Percentiles rank a stretch among this genome's conserved stretches.
phyloP scores from a whole-genome alignment of 2,888 invertebrate species.

The Malachius bipustulatus region DNA sequence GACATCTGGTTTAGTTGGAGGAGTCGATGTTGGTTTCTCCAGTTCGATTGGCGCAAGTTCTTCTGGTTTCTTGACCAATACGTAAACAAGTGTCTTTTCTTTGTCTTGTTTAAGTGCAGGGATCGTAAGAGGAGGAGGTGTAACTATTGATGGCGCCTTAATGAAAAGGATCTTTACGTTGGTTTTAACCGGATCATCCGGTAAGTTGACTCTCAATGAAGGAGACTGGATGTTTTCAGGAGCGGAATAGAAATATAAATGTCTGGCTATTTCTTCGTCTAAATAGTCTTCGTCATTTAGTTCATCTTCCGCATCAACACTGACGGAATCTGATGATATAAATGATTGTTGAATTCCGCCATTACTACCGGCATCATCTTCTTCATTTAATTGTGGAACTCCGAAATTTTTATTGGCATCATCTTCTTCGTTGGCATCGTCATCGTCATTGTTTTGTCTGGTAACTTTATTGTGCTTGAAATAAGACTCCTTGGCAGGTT shows the following conservation, averaged over 20 bases:
- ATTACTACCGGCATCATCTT: no score
- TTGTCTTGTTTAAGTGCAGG: constrained; percentile 23
- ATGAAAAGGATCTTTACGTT: constrained; percentile 39
- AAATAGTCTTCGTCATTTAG: no score
- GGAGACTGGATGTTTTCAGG: background rate
- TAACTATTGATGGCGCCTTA: constrained; percentile 31
- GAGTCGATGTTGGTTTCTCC: constrained; percentile 61
- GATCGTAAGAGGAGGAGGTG: constrained; percentile 25
- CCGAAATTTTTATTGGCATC: no score
- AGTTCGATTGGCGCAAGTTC: constrained; percentile 66
- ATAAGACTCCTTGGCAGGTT: no score
- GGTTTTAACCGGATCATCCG: constrained; percentile 24
- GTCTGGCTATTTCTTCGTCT: background rate
- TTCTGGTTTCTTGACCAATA: constrained; percentile 48
- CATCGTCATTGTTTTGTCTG: no score
- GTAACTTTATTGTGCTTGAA: no score
- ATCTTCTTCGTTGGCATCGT: no score
- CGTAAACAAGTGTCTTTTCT: constrained; percentile 34
- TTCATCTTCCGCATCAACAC: no score
- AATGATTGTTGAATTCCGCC: no score
- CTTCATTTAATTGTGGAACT: no score
- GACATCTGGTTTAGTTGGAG: constrained; percentile 77
- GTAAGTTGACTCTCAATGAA: background rate
- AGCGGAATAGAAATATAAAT: background rate
- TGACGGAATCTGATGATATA: no score